Base-by-base conservation (phyloP, 2,113 vertebrate species). In the Xenopus borealis region DNA sequence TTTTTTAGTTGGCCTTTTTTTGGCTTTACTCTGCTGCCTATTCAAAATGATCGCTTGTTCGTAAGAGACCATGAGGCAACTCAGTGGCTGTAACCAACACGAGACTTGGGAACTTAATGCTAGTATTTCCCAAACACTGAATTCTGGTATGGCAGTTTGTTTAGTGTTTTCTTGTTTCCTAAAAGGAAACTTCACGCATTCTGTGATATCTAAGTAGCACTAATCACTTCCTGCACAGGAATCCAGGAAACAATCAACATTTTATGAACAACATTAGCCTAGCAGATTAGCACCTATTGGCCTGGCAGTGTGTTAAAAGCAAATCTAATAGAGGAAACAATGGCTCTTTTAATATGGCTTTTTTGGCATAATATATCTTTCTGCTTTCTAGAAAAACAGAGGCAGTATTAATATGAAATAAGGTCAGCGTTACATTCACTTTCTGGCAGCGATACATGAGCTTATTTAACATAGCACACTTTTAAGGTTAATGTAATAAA, bases 171-270 rank as follows among this genome's bases (percentile, higher is more conserved):
- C 1, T n/a, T 69, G 76, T 79, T 92, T 92, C 91, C 88, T 85
- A 83, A 89, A 59, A 88, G 92, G 92, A 93, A 92, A 88, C 86
- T 73, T 78, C 91, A 89, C 82, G 80, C 85, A 82, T 72, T 76
- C 57, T 84, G 79, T 84, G 82, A 86, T 90, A 88, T 88, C 87
- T 86, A 87, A 88, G 87, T 85, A 89, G 83, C 71, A 68, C 78
- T 80, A 86, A 87, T 82, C 82, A 57, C 20, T 78, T 78, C 78
- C 78, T 78, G 58, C 40, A 79, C 79, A 75, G 83, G 82, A 88
- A 89, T 89, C 83, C 85, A 90, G 91, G 91, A 93, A 93, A 84
- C 79, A 13, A 79, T 84, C 66, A 68, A 68, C 66, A 71, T 84
- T 84, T 85, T 84, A 86, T 75, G 72, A 61, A 61, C 81, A 13